Conservation (phyloP, 30 jellyfish, hydroid and myxozoan species). For the Hydractinia symbiolongicarpus region DNA sequence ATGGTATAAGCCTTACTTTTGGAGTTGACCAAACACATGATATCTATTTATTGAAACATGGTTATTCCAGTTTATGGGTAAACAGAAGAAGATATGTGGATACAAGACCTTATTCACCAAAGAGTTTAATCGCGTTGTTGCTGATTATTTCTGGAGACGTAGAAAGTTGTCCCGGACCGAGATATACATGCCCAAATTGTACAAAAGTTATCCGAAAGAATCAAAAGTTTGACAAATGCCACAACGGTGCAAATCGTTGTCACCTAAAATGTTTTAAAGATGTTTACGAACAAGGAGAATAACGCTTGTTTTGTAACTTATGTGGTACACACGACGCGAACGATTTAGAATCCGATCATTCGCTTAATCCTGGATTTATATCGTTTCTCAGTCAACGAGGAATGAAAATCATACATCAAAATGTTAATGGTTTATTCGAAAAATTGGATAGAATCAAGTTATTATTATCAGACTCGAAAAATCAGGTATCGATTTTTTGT, state of each 20-base stretch:
- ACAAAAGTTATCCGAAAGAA: not conserved
- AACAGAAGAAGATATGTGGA: not conserved
- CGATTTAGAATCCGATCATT: not conserved
- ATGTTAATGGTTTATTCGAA: not conserved
- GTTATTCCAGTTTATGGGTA: slow-evolving; percentile 1
- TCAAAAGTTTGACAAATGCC: not conserved
- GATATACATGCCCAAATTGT: not conserved
- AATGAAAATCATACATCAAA: not conserved
- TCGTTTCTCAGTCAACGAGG: not conserved
- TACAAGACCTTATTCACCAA: not conserved
- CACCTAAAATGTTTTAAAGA: not conserved
- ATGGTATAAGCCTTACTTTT: not conserved
- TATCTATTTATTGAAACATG: not conserved
- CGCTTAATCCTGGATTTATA: not conserved
- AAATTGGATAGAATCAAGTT: not conserved
- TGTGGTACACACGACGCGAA: not conserved
- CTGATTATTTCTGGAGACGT: slow-evolving; percentile 1
- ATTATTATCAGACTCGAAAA: not conserved
- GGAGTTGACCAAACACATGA: not conserved
- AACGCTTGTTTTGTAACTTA: not conserved
- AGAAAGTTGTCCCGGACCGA: not conserved
- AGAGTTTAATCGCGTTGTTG: slow-evolving; percentile 4
- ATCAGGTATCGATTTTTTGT: not conserved
- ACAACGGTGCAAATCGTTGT: too few species aligned
- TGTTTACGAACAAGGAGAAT: not conserved